Percentiles rank a stretch among this genome's conserved stretches.
Conservation (phyloP, 2,797 vertebrate species). For the Sebastes minor region DNA sequence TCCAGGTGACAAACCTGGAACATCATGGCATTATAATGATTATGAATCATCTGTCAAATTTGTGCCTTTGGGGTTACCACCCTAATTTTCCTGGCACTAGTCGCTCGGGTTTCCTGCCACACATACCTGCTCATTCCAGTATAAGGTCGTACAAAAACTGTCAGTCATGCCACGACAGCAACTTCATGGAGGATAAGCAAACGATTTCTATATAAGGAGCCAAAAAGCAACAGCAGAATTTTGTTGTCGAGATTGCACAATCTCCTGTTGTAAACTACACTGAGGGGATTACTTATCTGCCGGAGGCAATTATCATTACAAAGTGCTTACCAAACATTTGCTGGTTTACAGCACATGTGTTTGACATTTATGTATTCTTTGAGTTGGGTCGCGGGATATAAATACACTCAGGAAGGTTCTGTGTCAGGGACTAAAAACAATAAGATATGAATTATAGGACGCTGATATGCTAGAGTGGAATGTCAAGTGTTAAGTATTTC, state of each 20-base stretch:
- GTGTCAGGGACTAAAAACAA: constrained; percentile 40
- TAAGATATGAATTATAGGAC: constrained; percentile 18
- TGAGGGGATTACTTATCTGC: constrained; percentile 65
- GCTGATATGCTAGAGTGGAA: constrained; percentile 11
- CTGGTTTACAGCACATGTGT: constrained; percentile 70
- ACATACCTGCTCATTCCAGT: constrained; percentile 18
- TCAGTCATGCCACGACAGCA: constrained; percentile 33
- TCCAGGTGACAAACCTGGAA: neutral
- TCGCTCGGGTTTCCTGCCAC: constrained; percentile 34
- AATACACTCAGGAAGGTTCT: constrained; percentile 59
- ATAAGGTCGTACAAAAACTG: constrained; percentile 18
- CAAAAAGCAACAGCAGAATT: constrained; percentile 50
- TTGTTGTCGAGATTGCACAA: constrained; percentile 75
- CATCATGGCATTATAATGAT: neutral
- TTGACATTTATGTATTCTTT: constrained; percentile 67
- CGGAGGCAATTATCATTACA: constrained; percentile 75
- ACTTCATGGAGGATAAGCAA: constrained; percentile 35
- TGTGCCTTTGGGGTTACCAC: constrained; percentile 9
- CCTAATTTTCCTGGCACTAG: constrained; percentile 5
- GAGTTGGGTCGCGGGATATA: constrained; percentile 57
- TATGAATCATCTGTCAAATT: constrained; percentile 42
- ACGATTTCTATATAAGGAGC: constrained; percentile 76
- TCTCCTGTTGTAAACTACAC: constrained; percentile 62
- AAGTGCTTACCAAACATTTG: constrained; percentile 72
- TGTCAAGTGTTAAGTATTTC: constrained; percentile 18